These are phyloP conservation scores for Mamestra configurata DNA, from an alignment of 1,140 invertebrate genomes.

Conservation along the genomic window DNA sequence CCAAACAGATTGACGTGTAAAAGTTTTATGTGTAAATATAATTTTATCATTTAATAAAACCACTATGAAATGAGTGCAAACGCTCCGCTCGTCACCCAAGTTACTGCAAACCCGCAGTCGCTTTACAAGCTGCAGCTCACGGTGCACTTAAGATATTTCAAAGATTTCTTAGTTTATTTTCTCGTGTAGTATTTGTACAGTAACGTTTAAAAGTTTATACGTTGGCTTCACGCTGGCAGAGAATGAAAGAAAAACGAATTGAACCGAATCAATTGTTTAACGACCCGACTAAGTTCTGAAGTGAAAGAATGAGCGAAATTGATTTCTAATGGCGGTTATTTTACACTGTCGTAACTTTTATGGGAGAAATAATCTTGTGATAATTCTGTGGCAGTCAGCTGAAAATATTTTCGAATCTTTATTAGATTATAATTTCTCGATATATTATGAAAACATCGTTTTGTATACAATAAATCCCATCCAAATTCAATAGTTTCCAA, in stretches of 20 bases:
- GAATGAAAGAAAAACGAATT: not conserved
- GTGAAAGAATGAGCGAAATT: slow-evolving; percentile 6
- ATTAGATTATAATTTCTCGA: too few species aligned
- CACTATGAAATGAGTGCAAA: too few species aligned
- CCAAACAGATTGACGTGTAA: too few species aligned
- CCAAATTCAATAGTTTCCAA: too few species aligned
- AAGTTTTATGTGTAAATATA: too few species aligned
- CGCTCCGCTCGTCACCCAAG: not conserved
- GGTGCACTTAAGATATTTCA: not conserved
- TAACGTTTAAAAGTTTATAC: not conserved
- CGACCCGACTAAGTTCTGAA: slow-evolving; percentile 5
- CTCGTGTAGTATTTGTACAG: not conserved
- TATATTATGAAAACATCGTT: too few species aligned
- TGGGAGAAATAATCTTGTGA: not conserved
- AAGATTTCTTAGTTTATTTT: slow-evolving; percentile 10
- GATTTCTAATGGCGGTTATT: slow-evolving; percentile 17
- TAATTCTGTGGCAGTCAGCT: too few species aligned
- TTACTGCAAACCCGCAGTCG: not conserved
- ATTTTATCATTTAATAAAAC: too few species aligned
- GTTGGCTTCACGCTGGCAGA: not conserved
- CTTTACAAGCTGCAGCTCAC: not conserved
- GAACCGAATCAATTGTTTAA: slow-evolving; percentile 1
- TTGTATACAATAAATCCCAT: too few species aligned
- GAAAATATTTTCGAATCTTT: too few species aligned
- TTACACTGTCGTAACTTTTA: slow-evolving; percentile 15